A percentile compares a stretch with the other conserved stretches of the same genome.
These are phyloP conservation scores for Euura lappo DNA, from an alignment of 1,140 invertebrate genomes.

Conservation along the genomic window DNA sequence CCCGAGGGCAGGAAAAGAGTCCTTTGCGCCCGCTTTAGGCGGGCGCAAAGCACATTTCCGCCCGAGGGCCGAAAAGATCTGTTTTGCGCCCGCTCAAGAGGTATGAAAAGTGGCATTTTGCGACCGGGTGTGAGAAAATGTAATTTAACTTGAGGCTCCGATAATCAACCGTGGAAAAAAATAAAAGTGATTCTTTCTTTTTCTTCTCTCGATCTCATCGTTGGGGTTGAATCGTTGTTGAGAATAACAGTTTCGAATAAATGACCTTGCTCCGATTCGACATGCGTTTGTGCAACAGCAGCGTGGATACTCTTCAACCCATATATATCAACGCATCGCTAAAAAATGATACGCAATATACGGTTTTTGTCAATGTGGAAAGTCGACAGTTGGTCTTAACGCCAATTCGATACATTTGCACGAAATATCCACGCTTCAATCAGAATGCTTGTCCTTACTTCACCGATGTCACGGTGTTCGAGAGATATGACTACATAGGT, in stretches of 20 bases:
- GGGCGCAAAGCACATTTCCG: too few species aligned
- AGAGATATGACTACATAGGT: neutral
- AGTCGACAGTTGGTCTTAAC: constrained; percentile 1
- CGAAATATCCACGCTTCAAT: neutral
- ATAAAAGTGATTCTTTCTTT: neutral
- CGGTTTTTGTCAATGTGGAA: neutral
- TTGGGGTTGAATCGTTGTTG: neutral
- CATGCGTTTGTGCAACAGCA: neutral
- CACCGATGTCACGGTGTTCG: too few species aligned
- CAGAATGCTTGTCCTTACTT: too few species aligned
- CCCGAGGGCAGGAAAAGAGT: too few species aligned
- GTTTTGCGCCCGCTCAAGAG: too few species aligned
- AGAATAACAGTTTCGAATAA: constrained; percentile 2
- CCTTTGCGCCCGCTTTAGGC: too few species aligned
- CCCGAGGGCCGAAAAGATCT: too few species aligned
- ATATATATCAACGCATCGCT: neutral
- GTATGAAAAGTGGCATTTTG: too few species aligned
- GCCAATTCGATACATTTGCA: neutral
- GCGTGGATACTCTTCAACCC: neutral
- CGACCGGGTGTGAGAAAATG: too few species aligned
- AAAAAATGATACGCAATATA: neutral
- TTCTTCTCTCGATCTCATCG: neutral
- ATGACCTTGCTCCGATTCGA: neutral
- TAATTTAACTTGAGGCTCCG: too few species aligned
- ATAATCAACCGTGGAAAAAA: too few species aligned